These are phyloP conservation scores for Pelecanus crispus DNA, from an alignment of 2,113 vertebrate genomes.

Conservation along the genomic window DNA sequence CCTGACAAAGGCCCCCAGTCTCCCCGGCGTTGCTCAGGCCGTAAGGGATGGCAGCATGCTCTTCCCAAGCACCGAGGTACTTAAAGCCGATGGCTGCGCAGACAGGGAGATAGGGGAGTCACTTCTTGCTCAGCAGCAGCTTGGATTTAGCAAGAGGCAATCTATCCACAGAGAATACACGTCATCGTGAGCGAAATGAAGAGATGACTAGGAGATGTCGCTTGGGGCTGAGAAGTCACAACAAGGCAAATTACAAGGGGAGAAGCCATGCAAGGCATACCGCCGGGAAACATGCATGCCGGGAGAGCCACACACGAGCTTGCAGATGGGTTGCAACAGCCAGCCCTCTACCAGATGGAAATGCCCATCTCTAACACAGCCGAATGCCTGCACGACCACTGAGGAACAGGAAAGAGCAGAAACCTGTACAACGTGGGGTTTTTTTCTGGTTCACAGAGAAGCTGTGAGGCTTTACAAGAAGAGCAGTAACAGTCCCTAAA, in stretches of 20 bases:
- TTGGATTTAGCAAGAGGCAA: not conserved
- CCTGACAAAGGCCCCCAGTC: not conserved
- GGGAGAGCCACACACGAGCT: not conserved
- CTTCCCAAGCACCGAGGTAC: not conserved
- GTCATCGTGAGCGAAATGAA: rapidly evolving
- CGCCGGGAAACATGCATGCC: not conserved
- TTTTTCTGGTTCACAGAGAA: not conserved
- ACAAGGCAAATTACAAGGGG: not conserved
- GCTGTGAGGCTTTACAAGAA: not conserved
- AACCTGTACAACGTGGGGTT: not conserved
- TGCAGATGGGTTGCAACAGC: not conserved
- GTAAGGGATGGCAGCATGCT: not conserved
- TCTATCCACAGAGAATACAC: rapidly evolving
- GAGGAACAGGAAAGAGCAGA: not conserved
- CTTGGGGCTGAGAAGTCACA: not conserved
- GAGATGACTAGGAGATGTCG: not conserved
- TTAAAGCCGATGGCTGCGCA: not conserved
- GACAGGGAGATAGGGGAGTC: not conserved
- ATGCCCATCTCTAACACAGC: not conserved
- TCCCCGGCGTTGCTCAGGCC: not conserved
- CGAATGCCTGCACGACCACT: not conserved
- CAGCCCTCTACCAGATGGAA: not conserved
- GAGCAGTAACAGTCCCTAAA: not conserved
- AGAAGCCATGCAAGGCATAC: not conserved
- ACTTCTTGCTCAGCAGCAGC: not conserved